Evolutionary conservation across 2,888 invertebrate species (phyloP).

Genomic region (Diarsia rubi): DNA sequence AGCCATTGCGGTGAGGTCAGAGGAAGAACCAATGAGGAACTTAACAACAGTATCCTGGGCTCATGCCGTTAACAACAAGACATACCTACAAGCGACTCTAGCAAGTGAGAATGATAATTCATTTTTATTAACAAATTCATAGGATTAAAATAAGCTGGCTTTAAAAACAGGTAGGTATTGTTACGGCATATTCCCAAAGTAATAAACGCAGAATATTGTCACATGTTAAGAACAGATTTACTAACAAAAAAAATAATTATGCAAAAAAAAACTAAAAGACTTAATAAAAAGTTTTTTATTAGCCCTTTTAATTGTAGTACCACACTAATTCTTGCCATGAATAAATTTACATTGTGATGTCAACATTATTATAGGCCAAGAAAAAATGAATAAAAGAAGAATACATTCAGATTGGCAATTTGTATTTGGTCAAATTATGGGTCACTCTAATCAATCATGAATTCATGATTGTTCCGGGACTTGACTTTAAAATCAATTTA

Average conservation of each 20-base stretch:
- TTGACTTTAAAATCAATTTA: constrained; percentile 11
- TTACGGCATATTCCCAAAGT: not conserved
- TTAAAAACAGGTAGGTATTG: not conserved
- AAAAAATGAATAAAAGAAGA: too few relatives aligned
- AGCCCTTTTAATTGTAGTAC: too few relatives aligned
- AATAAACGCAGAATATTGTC: not conserved
- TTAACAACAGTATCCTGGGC: constrained; percentile 95
- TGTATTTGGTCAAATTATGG: not conserved
- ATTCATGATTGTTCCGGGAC: not conserved
- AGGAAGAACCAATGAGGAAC: constrained; percentile 90
- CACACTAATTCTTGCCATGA: too few relatives aligned
- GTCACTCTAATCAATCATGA: not conserved
- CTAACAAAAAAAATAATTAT: too few relatives aligned
- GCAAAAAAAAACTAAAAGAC: too few relatives aligned
- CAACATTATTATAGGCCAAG: too few relatives aligned
- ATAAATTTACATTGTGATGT: too few relatives aligned
- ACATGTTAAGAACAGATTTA: not conserved
- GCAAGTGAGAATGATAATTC: constrained; percentile 83
- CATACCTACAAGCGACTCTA: constrained; percentile 92
- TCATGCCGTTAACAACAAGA: constrained; percentile 95
- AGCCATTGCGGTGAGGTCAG: constrained; percentile 79
- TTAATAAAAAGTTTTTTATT: too few relatives aligned
- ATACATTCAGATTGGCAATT: not conserved
- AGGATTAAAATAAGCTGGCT: not conserved
- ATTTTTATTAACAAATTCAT: not conserved